Base-by-base conservation (phyloP, 2,113 vertebrate species). In the Pelobates fuscus region DNA sequence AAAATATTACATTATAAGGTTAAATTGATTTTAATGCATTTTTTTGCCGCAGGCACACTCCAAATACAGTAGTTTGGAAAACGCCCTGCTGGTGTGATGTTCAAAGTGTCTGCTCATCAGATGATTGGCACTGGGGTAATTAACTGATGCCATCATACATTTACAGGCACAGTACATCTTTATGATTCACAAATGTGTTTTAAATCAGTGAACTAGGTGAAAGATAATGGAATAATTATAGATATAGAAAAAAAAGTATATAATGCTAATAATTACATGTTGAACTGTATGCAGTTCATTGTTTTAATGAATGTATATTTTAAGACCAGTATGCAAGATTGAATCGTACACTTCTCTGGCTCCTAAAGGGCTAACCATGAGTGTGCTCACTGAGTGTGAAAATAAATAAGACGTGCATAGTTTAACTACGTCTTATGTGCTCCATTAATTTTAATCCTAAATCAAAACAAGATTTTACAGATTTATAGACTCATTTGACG, bases 61-160 rank as follows among this genome's bases (percentile, higher is more conserved):
- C 70, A 72, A 72, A 62, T 72, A 72, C 44, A 24, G 20, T 23
- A 29, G 46, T 37, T 72, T 32, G 70, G 59, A 63, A n/a, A 46
- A 37, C 44, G 8, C 59, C 59, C 59, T 27, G 27, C 59, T 46
- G 20, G 59, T n/a, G 62, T 64, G 32, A 37, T 6, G 70, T 72
- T 72, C 70, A 63, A 72, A 72, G 59, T 20, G 20, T 20, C 44
- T 55, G 59, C 32, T 46, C 43, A n/a, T 32, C 29, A 46, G 23
- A 15, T 54, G 60, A 72, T 64, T 64, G 70, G 59, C 44, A 64
- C 8, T 17, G 15, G 59, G 2, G 29, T 52, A 25, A 7, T 23
- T 37, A 37, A 37, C 32, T 6, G 32, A 37, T 37, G 1, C 32
- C 23, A 58, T 70, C 55, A 57, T 57, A 27, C 54, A 17, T 37